Conservation (phyloP, 2,888 invertebrate species). For the Phaonia tiefii region DNA sequence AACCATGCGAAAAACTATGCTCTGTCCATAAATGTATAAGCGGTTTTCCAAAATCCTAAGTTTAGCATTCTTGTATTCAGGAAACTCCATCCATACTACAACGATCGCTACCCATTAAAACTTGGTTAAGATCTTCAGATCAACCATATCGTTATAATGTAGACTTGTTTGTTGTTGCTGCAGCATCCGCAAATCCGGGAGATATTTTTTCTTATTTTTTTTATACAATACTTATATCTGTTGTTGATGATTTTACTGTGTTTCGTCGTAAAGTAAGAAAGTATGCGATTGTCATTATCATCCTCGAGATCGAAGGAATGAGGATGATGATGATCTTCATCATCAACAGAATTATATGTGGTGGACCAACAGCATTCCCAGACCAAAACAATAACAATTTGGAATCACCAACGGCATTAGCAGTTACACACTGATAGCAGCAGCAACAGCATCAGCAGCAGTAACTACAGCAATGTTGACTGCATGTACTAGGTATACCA, state of each 20-base stretch:
- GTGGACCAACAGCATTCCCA: conserved; percentile 67
- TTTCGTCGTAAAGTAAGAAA: conserved; percentile 44
- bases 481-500: conserved; percentile 3
- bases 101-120: no score
- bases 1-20: no score
- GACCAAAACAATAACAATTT: conserved; percentile 67
- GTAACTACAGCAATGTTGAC: conserved; percentile 10
- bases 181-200: conserved; percentile 67
- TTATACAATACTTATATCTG: conserved; percentile 17
- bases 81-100: no score
- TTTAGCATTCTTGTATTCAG: no score
- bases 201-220: conserved; percentile 50
- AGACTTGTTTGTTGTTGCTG: conserved; percentile 29
- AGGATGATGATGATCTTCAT: conserved; percentile 24
- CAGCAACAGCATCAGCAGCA: conserved; percentile 26
- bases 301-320: conserved; percentile 31
- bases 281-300: conserved; percentile 56
- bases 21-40: no score
- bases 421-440: conserved; percentile 1
- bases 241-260: conserved; percentile 31
- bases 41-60: no score
- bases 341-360: conserved; percentile 30
- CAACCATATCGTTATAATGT: background rate
- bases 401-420: conserved; percentile 3
- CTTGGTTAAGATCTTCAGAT: background rate